phyloP scores from a whole-genome alignment of 2,113 vertebrate species.

The Rhabdornis inornatus region DNA sequence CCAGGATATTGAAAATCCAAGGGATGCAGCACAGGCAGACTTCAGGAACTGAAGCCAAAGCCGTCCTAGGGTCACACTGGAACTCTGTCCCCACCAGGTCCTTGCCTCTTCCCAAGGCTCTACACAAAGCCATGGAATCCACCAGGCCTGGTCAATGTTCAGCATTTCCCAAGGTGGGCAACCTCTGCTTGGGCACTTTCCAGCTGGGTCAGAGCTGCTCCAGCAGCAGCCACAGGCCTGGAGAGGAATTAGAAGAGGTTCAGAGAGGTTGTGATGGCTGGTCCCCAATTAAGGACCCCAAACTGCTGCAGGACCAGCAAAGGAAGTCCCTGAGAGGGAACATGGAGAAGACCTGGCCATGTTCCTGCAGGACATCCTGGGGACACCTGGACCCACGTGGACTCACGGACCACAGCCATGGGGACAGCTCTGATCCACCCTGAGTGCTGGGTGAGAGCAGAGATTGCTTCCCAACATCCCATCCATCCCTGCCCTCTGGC shows the following conservation, averaged over 20 bases:
- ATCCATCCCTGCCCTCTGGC: neutral
- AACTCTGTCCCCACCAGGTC: neutral
- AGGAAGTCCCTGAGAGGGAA: neutral
- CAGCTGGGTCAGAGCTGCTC: neutral
- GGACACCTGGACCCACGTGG: neutral
- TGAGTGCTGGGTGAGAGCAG: neutral
- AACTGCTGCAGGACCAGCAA: neutral
- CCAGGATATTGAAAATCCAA: neutral
- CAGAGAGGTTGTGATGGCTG: neutral
- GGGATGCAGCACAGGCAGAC: neutral
- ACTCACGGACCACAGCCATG: rapidly evolving
- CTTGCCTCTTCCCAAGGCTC: neutral
- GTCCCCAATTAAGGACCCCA: rapidly evolving
- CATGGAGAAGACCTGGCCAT: rapidly evolving
- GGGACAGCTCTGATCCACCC: neutral
- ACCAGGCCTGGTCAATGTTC: rapidly evolving
- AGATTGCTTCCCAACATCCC: neutral
- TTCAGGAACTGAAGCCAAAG: neutral
- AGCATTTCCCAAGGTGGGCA: neutral
- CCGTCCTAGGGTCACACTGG: neutral
- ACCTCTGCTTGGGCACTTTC: rapidly evolving
- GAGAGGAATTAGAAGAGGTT: neutral
- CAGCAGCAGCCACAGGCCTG: neutral
- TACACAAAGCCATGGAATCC: neutral
- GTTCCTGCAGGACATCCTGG: neutral